Percentiles rank a stretch among this genome's conserved stretches.
phyloP scores from a whole-genome alignment of 2,113 vertebrate species.

The Vidua macroura region DNA sequence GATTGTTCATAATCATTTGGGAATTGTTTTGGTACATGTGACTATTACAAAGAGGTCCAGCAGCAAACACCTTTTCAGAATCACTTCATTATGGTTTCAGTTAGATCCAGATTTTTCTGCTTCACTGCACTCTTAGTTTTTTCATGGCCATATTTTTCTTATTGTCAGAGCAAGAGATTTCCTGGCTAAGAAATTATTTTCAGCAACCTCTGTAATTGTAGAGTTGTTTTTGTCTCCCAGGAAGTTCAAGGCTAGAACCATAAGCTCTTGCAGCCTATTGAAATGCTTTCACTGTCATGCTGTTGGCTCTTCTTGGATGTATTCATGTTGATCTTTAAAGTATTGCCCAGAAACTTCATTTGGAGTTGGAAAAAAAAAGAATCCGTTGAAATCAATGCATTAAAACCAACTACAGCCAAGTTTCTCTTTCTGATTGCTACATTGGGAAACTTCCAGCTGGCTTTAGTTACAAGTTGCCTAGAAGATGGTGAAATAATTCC shows the following conservation, averaged over 20 bases:
- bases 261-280: neutral
- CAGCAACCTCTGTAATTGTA: neutral
- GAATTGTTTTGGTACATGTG: neutral
- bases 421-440: neutral
- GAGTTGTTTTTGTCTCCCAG: neutral
- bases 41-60: neutral
- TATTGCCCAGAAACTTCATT: constrained; percentile 7
- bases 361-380: neutral
- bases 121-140: neutral
- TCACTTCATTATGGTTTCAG: neutral
- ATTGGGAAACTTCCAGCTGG: neutral
- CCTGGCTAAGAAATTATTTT: neutral
- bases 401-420: constrained; percentile 2
- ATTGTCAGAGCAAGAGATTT: neutral
- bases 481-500: neutral
- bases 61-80: neutral
- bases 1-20: neutral
- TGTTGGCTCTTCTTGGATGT: neutral
- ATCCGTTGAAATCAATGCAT: neutral
- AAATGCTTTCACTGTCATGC: neutral
- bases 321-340: neutral
- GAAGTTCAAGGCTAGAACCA: neutral
- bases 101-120: neutral
- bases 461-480: neutral
- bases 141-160: neutral